Conservation (phyloP, 2,113 vertebrate genomes). For the Galemys pyrenaicus region DNA sequence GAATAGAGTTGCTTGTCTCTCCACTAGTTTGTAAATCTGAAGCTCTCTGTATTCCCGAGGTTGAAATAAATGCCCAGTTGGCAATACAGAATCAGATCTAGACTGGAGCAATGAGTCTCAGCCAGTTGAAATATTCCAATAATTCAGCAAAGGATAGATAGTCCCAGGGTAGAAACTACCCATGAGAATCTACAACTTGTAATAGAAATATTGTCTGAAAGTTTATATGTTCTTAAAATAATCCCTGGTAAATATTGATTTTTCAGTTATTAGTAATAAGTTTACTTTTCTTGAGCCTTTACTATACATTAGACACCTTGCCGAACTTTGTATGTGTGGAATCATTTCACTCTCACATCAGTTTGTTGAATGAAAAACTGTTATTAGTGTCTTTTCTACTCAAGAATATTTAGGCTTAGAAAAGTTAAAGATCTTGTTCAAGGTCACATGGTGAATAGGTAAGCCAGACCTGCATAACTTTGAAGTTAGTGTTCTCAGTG, state of each 20-base stretch:
- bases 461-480: not conserved
- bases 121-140: conserved; percentile 25
- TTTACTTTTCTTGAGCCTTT: not conserved
- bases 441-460: not conserved
- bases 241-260: conserved; percentile 18
- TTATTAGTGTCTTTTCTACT: not conserved
- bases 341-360: not conserved
- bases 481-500: not conserved
- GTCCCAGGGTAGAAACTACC: not conserved
- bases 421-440: not conserved
- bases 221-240: not conserved
- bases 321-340: not conserved
- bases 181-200: not conserved
- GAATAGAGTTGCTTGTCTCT: conserved; percentile 19
- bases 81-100: not conserved
- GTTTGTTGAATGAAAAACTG: not conserved
- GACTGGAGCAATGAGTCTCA: not conserved
- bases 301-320: not conserved
- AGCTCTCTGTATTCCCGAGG: not conserved
- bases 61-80: not conserved
- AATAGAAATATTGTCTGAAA: not conserved
- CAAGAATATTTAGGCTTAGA: not conserved
- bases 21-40: conserved; percentile 53
- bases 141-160: not conserved
- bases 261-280: not conserved